Conservation (phyloP, 2,888 invertebrate species). For the Ophioninae sp. region DNA sequence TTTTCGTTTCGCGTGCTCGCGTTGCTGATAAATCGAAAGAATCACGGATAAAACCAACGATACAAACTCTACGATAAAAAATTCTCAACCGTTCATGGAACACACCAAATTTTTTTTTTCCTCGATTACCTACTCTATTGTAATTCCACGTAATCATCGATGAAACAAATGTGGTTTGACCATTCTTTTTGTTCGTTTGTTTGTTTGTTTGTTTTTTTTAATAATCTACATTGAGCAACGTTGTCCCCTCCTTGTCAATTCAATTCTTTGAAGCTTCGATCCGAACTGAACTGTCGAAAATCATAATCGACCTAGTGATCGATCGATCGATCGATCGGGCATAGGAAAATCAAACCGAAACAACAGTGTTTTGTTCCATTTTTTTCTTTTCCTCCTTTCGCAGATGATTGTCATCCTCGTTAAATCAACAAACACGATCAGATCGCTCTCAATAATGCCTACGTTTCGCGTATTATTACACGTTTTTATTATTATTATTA, state of each 20-base stretch:
- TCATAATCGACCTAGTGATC: slow-evolving; percentile 46
- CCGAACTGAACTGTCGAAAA: slow-evolving; percentile 63
- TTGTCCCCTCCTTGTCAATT: slow-evolving; percentile 57
- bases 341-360: slow-evolving; percentile 58
- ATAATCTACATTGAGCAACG: slow-evolving; percentile 76
- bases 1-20: slow-evolving; percentile 5
- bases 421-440: slow-evolving; percentile 69
- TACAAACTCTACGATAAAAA: slow-evolving; percentile 57
- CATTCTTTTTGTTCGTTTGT: slow-evolving; percentile 5
- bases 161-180: slow-evolving; percentile 35
- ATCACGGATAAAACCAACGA: slow-evolving; percentile 43
- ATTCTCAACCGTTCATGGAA: slow-evolving; percentile 29
- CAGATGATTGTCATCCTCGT: slow-evolving; percentile 75
- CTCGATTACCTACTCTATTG: slow-evolving; percentile 55
- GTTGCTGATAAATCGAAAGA: neutral
- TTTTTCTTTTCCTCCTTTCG: slow-evolving; percentile 53
- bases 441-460: slow-evolving; percentile 65
- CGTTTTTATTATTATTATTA: slow-evolving; percentile 23
- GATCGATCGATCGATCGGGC: slow-evolving; percentile 15
- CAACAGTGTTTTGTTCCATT: slow-evolving; percentile 66
- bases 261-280: slow-evolving; percentile 57
- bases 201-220: slow-evolving; percentile 55
- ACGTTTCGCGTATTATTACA: slow-evolving; percentile 42
- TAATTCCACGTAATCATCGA: slow-evolving; percentile 59
- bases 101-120: slow-evolving; percentile 13